phyloP scores from a whole-genome alignment of 2,888 invertebrate species.

The Masnerella sp. region DNA sequence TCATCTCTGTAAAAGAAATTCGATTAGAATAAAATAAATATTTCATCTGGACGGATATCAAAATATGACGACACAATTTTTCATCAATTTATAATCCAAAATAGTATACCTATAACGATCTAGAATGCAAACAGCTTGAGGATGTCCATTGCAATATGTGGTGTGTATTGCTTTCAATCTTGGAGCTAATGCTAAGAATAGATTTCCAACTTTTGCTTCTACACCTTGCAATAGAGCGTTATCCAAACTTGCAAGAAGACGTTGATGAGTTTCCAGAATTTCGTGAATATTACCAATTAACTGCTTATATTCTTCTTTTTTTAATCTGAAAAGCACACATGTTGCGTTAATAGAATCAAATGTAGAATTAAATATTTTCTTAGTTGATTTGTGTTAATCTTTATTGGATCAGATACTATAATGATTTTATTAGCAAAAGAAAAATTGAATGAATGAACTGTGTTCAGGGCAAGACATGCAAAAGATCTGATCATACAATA shows the following conservation, averaged over 20 bases:
- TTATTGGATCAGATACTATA: no score
- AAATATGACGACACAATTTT: no score
- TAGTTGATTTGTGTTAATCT: no score
- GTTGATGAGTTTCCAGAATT: constrained; percentile 90
- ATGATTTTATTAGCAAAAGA: no score
- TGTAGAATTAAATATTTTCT: no score
- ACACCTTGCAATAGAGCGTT: constrained; percentile 84
- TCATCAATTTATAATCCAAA: no score
- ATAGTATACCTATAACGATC: constrained; percentile 90
- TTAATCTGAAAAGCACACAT: constrained; percentile 83
- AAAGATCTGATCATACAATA: no score
- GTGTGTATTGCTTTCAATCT: constrained; percentile 91
- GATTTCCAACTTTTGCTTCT: constrained; percentile 92
- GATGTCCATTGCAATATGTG: constrained; percentile 95
- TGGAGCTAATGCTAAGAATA: constrained; percentile 92
- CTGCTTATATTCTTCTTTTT: constrained; percentile 90
- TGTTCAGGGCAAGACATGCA: no score
- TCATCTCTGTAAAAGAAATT: constrained; percentile 83
- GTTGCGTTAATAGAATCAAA: no score
- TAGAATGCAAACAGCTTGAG: constrained; percentile 94
- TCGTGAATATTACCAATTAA: constrained; percentile 93
- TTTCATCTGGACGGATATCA: no score
- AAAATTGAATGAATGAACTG: no score
- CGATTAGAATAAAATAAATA: no score
- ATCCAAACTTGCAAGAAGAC: constrained; percentile 88